phyloP scores from a whole-genome alignment of 2,797 vertebrate species.

The Cyprinella venusta region DNA sequence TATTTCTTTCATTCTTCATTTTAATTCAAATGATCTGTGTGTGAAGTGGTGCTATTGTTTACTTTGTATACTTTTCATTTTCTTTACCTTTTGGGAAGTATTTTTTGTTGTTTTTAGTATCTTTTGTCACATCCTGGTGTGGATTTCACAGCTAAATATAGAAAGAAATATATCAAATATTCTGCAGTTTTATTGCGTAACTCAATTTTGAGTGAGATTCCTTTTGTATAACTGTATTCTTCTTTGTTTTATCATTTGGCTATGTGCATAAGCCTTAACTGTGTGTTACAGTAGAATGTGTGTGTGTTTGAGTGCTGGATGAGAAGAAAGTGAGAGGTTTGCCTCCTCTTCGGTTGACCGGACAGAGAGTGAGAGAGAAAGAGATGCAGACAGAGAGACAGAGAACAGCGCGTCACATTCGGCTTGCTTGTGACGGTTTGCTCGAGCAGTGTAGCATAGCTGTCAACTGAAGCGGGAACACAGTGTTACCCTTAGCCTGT shows the following conservation, averaged over 20 bases:
- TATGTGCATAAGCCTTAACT: not conserved
- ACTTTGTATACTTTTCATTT: not conserved
- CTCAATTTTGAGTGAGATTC: not conserved
- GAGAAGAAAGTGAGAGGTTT: constrained; percentile 29
- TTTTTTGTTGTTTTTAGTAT: not conserved
- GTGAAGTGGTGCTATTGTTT: not conserved
- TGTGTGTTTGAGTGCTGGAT: constrained; percentile 14
- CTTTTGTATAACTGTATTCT: not conserved
- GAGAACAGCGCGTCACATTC: constrained; percentile 47
- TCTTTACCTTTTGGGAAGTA: not conserved
- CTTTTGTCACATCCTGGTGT: too few species aligned
- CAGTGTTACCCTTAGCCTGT: constrained; percentile 35
- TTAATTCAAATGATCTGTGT: not conserved
- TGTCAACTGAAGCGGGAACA: constrained; percentile 59
- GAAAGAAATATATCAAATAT: not conserved
- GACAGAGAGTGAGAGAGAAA: constrained; percentile 38
- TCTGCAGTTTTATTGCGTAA: constrained; percentile 2
- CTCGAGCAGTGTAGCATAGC: constrained; percentile 57
- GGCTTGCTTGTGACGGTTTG: constrained; percentile 57
- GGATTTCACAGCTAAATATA: not conserved
- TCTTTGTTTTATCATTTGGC: constrained; percentile 1
- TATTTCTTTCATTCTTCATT: not conserved
- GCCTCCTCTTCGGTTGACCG: constrained; percentile 31
- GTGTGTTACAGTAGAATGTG: not conserved
- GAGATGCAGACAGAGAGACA: constrained; percentile 23